A percentile compares a stretch with the other conserved stretches of the same genome.
Conservation (phyloP, 2,113 vertebrate species). For the Chascanopsetta lugubris region DNA sequence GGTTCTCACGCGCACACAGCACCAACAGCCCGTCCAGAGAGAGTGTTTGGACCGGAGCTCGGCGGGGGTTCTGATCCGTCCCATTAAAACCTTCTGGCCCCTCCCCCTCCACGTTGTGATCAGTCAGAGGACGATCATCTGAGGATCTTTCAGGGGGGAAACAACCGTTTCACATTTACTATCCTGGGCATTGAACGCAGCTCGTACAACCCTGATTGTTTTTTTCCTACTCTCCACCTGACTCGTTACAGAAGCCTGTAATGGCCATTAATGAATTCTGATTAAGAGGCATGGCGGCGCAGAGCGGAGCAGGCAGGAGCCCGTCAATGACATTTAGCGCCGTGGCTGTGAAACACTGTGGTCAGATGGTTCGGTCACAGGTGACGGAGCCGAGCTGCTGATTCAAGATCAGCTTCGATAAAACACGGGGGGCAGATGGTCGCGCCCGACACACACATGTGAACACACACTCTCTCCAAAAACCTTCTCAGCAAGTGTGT, state of each 20-base stretch:
- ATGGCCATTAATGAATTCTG: constrained; percentile 15
- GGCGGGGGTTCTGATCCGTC: constrained; percentile 9
- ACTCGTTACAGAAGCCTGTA: constrained; percentile 26
- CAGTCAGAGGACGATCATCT: constrained; percentile 9
- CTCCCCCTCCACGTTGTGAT: neutral
- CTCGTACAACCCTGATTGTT: constrained; percentile 7
- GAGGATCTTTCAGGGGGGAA: constrained; percentile 4
- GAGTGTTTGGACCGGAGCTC: constrained; percentile 12
- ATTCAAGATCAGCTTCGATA: constrained; percentile 36
- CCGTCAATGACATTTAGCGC: constrained; percentile 35
- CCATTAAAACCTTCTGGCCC: constrained; percentile 12
- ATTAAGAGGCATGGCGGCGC: constrained; percentile 8
- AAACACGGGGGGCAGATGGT: constrained; percentile 60
- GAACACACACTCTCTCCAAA: neutral
- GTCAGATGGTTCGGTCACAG: constrained; percentile 62
- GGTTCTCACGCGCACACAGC: too few relatives aligned
- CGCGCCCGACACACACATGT: constrained; percentile 33
- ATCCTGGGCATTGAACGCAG: constrained; percentile 4
- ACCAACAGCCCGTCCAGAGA: too few relatives aligned
- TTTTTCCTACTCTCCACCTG: constrained; percentile 4
- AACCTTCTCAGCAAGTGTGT: neutral
- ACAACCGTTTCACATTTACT: neutral
- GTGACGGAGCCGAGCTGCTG: constrained; percentile 45
- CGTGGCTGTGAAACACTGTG: constrained; percentile 48
- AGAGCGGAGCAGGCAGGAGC: constrained; percentile 2